Conservation (phyloP, 2,113 vertebrate genomes). For the Mormyrus iriodes region DNA sequence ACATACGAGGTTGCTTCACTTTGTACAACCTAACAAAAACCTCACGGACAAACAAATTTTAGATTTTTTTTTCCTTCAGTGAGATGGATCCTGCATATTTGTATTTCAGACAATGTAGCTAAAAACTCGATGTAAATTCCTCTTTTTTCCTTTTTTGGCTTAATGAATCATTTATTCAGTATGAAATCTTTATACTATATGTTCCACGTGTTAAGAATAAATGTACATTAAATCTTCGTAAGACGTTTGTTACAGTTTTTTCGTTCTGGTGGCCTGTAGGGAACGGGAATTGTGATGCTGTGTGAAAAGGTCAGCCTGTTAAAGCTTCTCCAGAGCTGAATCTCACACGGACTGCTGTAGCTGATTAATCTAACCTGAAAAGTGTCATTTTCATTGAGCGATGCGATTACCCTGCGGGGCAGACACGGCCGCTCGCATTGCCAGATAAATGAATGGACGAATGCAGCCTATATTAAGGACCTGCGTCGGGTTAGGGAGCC, state of each 20-base stretch:
- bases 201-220: constrained; percentile 99
- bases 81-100: constrained; percentile 99
- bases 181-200: constrained; percentile 99
- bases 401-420: not conserved
- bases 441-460: not conserved
- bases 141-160: constrained; percentile 98
- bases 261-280: constrained; percentile 41
- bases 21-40: constrained; percentile 74
- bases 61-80: constrained; percentile 86
- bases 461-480: not conserved
- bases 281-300: not conserved
- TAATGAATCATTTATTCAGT: constrained; percentile 99
- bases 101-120: constrained; percentile 99
- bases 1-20: constrained; percentile 83
- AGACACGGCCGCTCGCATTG: not conserved
- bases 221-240: constrained; percentile 99
- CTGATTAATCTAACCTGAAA: not conserved
- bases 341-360: not conserved
- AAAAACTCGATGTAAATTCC: constrained; percentile 99
- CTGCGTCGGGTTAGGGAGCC: not conserved
- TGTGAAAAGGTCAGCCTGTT: not conserved
- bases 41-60: constrained; percentile 92
- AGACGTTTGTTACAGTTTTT: constrained; percentile 94
- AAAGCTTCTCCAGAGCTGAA: not conserved
- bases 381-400: not conserved